phyloP scores from a whole-genome alignment of 2,113 vertebrate genomes.

The Amblyopsis rosae region DNA sequence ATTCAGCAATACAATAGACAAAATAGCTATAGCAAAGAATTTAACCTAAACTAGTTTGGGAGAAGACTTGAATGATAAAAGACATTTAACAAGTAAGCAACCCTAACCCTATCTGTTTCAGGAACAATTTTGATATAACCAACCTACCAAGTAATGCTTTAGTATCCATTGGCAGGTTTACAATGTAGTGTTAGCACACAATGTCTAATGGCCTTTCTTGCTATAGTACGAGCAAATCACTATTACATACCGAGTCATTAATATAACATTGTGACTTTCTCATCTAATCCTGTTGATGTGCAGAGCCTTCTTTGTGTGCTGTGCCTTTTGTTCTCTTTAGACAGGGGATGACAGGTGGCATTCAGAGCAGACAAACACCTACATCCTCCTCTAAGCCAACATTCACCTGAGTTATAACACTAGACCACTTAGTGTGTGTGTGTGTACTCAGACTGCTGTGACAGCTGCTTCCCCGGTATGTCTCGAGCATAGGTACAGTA shows the following conservation, averaged over 20 bases:
- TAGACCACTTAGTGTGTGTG: slow-evolving; percentile 47
- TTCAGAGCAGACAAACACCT: slow-evolving; percentile 59
- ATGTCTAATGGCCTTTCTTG: background rate
- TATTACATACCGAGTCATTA: slow-evolving; percentile 7
- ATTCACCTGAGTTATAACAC: slow-evolving; percentile 67
- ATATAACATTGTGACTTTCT: slow-evolving; percentile 22
- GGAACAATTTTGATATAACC: no score
- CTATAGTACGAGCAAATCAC: background rate
- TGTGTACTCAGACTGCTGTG: slow-evolving; percentile 40
- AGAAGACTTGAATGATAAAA: background rate
- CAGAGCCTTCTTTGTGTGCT: slow-evolving; percentile 26
- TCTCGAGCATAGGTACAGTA: slow-evolving; percentile 43
- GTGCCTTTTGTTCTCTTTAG: slow-evolving; percentile 56
- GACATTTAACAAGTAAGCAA: background rate
- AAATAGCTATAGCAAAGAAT: background rate
- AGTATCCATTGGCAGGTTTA: background rate
- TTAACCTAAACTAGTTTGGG: background rate
- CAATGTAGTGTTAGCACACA: background rate
- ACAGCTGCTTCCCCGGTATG: slow-evolving; percentile 61
- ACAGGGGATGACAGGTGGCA: slow-evolving; percentile 64
- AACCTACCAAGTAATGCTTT: background rate
- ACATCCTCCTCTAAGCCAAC: slow-evolving; percentile 58
- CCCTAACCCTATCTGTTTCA: background rate
- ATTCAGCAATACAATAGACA: background rate
- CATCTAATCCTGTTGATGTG: slow-evolving; percentile 20